A percentile compares a stretch with the other conserved stretches of the same genome.
phyloP scores from a whole-genome alignment of 2,888 invertebrate genomes.

The Cephus pygmeus region DNA sequence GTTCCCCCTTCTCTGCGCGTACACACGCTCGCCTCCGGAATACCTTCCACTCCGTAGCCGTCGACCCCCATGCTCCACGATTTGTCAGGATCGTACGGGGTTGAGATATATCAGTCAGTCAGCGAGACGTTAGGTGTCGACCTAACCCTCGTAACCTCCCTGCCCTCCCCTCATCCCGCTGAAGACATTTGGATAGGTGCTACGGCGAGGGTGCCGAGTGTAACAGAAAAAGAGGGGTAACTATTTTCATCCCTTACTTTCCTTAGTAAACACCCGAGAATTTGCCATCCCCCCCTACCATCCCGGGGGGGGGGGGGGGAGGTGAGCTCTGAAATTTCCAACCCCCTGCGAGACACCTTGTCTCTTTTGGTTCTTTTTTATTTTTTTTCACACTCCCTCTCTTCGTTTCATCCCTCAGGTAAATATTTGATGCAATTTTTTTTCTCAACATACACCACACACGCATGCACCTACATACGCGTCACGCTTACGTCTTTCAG shows the following conservation, averaged over 20 bases:
- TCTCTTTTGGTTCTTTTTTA: neutral
- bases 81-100: neutral
- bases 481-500: neutral
- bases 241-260: neutral
- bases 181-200: neutral
- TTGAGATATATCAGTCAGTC: neutral
- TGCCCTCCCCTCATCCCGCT: neutral
- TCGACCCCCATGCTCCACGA: neutral
- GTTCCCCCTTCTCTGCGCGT: neutral
- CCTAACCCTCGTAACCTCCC: neutral
- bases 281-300: neutral
- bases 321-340: neutral
- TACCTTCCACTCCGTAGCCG: neutral
- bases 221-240: neutral
- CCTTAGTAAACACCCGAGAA: neutral
- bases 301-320: too few species aligned
- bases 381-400: slow-evolving; percentile 8
- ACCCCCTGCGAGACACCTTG: neutral
- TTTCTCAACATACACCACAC: slow-evolving; percentile 18
- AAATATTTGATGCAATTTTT: slow-evolving; percentile 56
- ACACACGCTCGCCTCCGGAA: neutral
- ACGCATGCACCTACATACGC: neutral
- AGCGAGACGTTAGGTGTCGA: neutral
- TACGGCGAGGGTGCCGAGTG: neutral
- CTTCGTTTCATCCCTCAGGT: slow-evolving; percentile 28